These are phyloP conservation scores for Nannospalax galili DNA, from an alignment of 2,113 vertebrate genomes.

Conservation along the genomic window DNA sequence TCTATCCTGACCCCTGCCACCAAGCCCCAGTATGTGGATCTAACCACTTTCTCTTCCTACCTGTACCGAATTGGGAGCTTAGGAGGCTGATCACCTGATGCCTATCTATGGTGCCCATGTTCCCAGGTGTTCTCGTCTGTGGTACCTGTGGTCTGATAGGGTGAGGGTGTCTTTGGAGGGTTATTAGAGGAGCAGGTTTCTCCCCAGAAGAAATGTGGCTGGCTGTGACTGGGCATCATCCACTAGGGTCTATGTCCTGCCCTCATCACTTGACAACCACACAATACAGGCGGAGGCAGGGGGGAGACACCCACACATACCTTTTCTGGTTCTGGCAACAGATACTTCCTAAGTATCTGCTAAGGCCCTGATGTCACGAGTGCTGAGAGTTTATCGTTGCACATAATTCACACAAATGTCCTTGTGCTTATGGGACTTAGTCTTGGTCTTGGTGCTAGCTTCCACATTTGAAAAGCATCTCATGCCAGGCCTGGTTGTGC, in stretches of 20 bases:
- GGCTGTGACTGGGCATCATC: background rate
- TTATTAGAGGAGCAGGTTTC: background rate
- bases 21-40: background rate
- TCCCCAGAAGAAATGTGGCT: background rate
- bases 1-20: rapidly evolving
- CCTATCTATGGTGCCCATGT: rapidly evolving
- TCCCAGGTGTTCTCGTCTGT: rapidly evolving
- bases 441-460: rapidly evolving
- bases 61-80: background rate
- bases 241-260: rapidly evolving
- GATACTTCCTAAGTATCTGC: background rate
- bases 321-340: background rate
- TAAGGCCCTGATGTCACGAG: background rate
- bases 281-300: too few relatives aligned
- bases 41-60: background rate
- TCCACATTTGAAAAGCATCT: background rate
- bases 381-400: background rate
- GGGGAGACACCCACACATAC: too few relatives aligned
- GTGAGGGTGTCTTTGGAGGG: rapidly evolving
- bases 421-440: rapidly evolving
- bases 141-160: too few relatives aligned
- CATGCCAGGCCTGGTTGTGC: background rate
- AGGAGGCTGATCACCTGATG: background rate
- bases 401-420: background rate
- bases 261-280: rapidly evolving